Evolutionary conservation across 2,113 vertebrate genomes (phyloP).

Genomic region (Ondatra zibethicus): DNA sequence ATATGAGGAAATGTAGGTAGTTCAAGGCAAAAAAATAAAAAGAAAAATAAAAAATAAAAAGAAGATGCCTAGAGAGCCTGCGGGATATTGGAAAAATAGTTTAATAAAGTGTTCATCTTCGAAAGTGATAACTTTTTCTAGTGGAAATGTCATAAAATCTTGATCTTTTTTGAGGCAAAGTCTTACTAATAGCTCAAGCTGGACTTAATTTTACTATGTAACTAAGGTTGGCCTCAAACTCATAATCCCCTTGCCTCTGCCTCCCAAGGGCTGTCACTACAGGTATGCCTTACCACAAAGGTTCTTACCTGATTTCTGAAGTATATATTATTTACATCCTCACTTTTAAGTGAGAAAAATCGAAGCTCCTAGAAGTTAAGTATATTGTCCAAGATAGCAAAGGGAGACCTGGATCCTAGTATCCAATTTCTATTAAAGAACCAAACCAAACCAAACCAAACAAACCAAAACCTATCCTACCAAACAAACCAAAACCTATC

Average conservation of each 20-base stretch:
- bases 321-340: constrained; percentile 40
- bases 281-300: background rate
- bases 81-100: constrained; percentile 27
- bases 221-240: background rate
- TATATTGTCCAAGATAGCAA: constrained; percentile 52
- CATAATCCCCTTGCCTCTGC: background rate
- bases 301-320: background rate
- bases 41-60: no score
- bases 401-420: constrained; percentile 16
- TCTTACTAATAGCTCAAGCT: background rate
- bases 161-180: background rate
- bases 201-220: background rate
- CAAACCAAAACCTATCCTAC: background rate
- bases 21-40: background rate
- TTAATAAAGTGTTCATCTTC: constrained; percentile 51
- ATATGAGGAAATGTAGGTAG: constrained; percentile 9
- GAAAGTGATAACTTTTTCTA: constrained; percentile 23
- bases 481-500: constrained; percentile 4
- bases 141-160: constrained; percentile 16
- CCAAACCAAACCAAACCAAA: background rate
- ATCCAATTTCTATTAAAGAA: background rate
- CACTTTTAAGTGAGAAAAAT: constrained; percentile 62
- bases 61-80: background rate
- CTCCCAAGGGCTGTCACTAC: background rate
- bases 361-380: constrained; percentile 21